Evolutionary conservation across 2,797 vertebrate species (phyloP).

Genomic region (Remorina albescens): DNA sequence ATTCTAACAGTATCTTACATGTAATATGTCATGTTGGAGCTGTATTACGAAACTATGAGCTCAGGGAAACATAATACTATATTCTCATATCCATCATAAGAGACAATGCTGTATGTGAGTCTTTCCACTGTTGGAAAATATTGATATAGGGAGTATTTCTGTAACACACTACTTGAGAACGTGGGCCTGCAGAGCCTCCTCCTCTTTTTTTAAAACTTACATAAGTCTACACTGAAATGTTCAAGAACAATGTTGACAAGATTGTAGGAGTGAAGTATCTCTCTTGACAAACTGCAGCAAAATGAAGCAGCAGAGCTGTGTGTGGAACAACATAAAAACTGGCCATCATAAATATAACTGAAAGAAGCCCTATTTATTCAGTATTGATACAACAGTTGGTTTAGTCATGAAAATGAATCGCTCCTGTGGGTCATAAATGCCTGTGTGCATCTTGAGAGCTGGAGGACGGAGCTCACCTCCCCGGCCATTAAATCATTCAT

Average conservation of each 20-base stretch:
- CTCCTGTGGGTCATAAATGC: conserved; percentile 39
- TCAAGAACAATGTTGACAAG: conserved; percentile 7
- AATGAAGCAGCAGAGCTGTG: conserved; percentile 12
- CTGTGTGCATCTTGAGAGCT: conserved; percentile 49
- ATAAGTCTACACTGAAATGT: conserved; percentile 32
- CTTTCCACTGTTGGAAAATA: conserved; percentile 24
- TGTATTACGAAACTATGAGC: conserved; percentile 14
- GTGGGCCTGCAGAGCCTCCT: conserved; percentile 22
- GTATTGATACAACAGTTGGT: conserved; percentile 40
- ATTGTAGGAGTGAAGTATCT: conserved; percentile 40
- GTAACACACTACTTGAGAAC: conserved; percentile 24
- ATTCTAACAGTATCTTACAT: conserved; percentile 16
- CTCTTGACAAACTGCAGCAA: conserved; percentile 38
- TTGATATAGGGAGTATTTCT: conserved; percentile 29
- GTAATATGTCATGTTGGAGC: not conserved
- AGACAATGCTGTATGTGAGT: not conserved
- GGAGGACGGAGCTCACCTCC: conserved; percentile 66
- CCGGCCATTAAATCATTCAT: conserved; percentile 81
- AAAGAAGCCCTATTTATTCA: conserved; percentile 45
- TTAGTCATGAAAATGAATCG: conserved; percentile 53
- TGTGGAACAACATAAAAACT: conserved; percentile 14
- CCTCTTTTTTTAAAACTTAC: conserved; percentile 46
- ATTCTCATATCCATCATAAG: conserved; percentile 2
- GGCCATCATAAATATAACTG: conserved; percentile 34
- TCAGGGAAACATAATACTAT: conserved; percentile 28